Base-by-base conservation (phyloP, 2,888 invertebrate genomes). In the Bombylius discolor region DNA sequence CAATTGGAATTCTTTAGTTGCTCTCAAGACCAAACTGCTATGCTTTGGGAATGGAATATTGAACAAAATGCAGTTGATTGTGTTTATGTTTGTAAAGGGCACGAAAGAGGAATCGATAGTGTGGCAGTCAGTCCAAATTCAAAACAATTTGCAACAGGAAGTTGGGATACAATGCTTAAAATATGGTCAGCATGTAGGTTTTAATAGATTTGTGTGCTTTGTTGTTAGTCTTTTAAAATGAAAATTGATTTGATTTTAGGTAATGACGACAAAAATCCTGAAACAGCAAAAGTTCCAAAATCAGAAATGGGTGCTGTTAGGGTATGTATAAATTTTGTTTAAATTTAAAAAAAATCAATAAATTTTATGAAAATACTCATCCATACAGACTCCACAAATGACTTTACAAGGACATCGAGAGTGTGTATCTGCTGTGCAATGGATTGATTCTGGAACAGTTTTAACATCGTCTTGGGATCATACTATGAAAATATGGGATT, bases 381-480 rank as follows among this genome's bases (percentile, higher is more conserved):
- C 8, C n/a, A 11, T 5, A 23, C 66, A 89, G 85, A 83, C 84
- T 33, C 94, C 98, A 0, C 70, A 89, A 62, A 78, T 89, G 67
- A 95, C 96, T 4, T 74, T 98, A 60, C 87, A 89, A 70, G 96
- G 96, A 0, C 98, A 99, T 70, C 84, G 87, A 60, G 98, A 98
- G 73, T 88, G 87, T 13, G 82, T 99, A 23, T 89, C 91, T 0
- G 83, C 85, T 0, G 81, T 89, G 0, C 80, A 84, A 55, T 99
- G 97, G 96, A 81, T 87, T 64, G 85, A 88, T 63, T 78, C 78
- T 56, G 78, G 82, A 61, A 87, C 88, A 60, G 76, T 96, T 4
- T 79, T 90, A 9, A 92, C 95, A 0, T 82, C 87, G 53, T 92
- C 96, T 1, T 95, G 94, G 94, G 98, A 99, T 76, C 96, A 98